phyloP scores from a whole-genome alignment of 2,888 invertebrate species.

The Tanypteryx hageni region DNA sequence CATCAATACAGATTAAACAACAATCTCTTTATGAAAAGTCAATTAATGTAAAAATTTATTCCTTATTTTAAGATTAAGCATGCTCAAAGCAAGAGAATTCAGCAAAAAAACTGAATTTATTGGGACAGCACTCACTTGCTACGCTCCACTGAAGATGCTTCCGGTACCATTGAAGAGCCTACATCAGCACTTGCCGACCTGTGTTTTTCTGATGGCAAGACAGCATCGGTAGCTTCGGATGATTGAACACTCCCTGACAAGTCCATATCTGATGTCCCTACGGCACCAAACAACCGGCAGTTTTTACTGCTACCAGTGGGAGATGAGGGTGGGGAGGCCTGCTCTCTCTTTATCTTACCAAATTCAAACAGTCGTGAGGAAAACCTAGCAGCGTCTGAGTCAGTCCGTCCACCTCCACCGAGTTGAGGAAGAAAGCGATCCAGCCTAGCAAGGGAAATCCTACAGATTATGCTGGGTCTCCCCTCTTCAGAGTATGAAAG shows the following conservation, averaged over 20 bases:
- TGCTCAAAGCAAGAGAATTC: too few relatives aligned
- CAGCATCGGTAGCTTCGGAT: not conserved
- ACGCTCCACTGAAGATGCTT: slow-evolving; percentile 25
- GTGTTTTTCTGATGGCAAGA: not conserved
- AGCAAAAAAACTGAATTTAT: too few relatives aligned
- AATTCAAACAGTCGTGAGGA: slow-evolving; percentile 27
- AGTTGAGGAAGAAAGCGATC: slow-evolving; percentile 49
- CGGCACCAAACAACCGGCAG: slow-evolving; percentile 35
- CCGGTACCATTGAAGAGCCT: not conserved
- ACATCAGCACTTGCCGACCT: slow-evolving; percentile 27
- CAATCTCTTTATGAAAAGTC: too few relatives aligned
- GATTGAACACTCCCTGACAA: slow-evolving; percentile 16
- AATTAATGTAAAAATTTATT: too few relatives aligned
- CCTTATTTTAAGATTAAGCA: too few relatives aligned
- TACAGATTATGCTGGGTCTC: slow-evolving; percentile 53
- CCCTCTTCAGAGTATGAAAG: slow-evolving; percentile 43
- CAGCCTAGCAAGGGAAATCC: slow-evolving; percentile 47
- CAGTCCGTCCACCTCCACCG: slow-evolving; percentile 42
- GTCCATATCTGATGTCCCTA: slow-evolving; percentile 31
- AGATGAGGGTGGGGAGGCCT: slow-evolving; percentile 3
- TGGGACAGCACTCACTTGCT: slow-evolving; percentile 1
- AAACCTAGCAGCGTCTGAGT: slow-evolving; percentile 33
- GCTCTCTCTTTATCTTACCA: not conserved
- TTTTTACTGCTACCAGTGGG: slow-evolving; percentile 7
- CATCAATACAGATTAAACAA: too few relatives aligned